These are phyloP conservation scores for Poeciliopsis retropinna DNA, from an alignment of 2,113 vertebrate genomes.

Conservation along the genomic window DNA sequence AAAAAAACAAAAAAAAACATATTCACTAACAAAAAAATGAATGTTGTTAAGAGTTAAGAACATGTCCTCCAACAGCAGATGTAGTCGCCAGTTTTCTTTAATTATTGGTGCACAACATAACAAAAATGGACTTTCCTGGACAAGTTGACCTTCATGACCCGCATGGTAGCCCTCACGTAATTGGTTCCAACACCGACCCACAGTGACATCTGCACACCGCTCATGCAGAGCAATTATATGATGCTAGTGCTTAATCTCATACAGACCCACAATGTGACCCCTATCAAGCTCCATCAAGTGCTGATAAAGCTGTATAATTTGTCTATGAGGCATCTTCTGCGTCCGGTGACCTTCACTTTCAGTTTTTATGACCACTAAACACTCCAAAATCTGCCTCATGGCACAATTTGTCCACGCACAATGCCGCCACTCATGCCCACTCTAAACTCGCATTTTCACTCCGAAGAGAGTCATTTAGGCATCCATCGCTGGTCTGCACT, in stretches of 20 bases:
- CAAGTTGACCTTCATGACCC: neutral
- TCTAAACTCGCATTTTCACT: neutral
- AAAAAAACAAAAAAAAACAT: neutral
- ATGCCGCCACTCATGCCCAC: neutral
- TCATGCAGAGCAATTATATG: neutral
- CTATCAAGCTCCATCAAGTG: neutral
- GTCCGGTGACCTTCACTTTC: neutral
- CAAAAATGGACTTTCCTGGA: neutral
- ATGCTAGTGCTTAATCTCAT: neutral
- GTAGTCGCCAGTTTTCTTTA: neutral
- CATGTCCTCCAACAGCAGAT: neutral
- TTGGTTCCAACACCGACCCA: neutral
- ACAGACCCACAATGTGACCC: neutral
- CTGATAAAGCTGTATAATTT: neutral
- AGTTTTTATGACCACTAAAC: neutral
- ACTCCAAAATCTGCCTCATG: neutral
- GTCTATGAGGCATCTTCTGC: neutral
- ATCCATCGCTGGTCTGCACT: neutral
- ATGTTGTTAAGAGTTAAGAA: neutral
- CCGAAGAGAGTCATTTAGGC: neutral
- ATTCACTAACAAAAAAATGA: no score
- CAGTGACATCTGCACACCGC: neutral
- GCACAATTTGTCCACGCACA: neutral
- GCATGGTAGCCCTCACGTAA: neutral
- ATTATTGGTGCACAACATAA: neutral